Base-by-base conservation (phyloP, 2,797 vertebrate genomes). In the Limosa lapponica region DNA sequence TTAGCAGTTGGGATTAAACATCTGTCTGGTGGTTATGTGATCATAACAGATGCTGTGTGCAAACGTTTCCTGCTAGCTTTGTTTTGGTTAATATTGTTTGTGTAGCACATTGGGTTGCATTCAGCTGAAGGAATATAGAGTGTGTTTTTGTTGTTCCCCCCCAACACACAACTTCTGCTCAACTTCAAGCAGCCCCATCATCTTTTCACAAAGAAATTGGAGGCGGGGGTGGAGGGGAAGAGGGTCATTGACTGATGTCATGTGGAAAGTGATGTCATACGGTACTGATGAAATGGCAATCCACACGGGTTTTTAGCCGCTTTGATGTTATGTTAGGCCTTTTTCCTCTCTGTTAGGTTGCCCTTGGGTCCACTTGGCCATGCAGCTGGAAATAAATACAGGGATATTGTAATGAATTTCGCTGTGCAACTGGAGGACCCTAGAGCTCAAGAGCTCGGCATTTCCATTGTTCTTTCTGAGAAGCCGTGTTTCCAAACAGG, bases 1-100 rank as follows among this genome's bases (percentile, higher is more conserved):
- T 98, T 99, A 99, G 99, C 99, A 99, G 98, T 99, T 99, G 99
- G 98, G 98, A 98, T 98, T 98, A 98, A 99, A 99, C 99, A 99
- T 99, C 99, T 99, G 99, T 98, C 98, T 99, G 97, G 97, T 98
- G 99, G 99, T 99, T 98, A 98, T 98, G 99, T 97, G 98, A 98
- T 98, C 98, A 97, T 98, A 99, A 98, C 99, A 99, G 99, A 99
- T 99, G 99, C 98, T 98, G 98, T 97, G 98, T 96, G 96, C 97
- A 96, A 97, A 97, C 96, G 97, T 97, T 98, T 98, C 98, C 98
- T 98, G 98, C 98, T 98, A 98, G 98, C 98, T 98, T 98, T 99
- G 98, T 99, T 99, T 99, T 96, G 96, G 94, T 97, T 98, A 97
- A 98, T 98, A 97, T 97, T 98, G 98, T 98, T 98, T 98, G 98